A percentile compares a stretch with the other conserved stretches of the same genome.
Evolutionary conservation across 1,140 invertebrate genomes (phyloP).

Genomic region (Heterodera carotae): DNA sequence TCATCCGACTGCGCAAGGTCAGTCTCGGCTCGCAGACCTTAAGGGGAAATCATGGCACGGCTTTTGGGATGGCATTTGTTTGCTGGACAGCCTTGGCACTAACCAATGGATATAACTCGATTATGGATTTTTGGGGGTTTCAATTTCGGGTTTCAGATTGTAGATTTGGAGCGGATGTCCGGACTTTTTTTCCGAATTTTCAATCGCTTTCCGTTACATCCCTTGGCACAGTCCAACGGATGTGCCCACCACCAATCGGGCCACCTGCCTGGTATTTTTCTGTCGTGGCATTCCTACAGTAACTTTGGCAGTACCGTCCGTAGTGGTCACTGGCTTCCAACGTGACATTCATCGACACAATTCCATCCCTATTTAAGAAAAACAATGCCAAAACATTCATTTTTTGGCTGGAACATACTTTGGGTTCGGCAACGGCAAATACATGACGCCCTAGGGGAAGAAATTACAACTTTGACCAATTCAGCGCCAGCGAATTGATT

Average conservation of each 20-base stretch:
- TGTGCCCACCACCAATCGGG: not conserved
- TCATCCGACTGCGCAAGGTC: conserved; percentile 34
- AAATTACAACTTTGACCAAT: not conserved
- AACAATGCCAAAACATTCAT: not conserved
- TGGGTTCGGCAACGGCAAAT: conserved; percentile 61
- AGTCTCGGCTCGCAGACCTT: conserved; percentile 59
- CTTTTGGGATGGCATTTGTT: no score
- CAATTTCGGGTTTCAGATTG: no score
- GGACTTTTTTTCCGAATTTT: no score
- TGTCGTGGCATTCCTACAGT: conserved; percentile 58
- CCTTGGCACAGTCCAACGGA: not conserved
- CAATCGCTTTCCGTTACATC: no score
- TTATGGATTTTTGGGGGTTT: no score
- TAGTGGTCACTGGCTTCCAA: conserved; percentile 61
- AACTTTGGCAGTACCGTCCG: conserved; percentile 63
- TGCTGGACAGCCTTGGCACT: no score
- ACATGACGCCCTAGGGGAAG: conserved; percentile 54
- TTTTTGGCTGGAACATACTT: conserved; percentile 6
- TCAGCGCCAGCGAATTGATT: not conserved
- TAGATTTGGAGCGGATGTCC: no score
- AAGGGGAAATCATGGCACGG: conserved; percentile 31
- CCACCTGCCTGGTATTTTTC: conserved; percentile 58
- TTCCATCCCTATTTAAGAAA: conserved; percentile 20
- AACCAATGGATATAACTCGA: no score
- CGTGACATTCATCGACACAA: conserved; percentile 45